Percentiles rank a stretch among this genome's conserved stretches.
These are phyloP conservation scores for Cynopterus brachyotis DNA, from an alignment of 2,113 vertebrate genomes.

Conservation along the genomic window DNA sequence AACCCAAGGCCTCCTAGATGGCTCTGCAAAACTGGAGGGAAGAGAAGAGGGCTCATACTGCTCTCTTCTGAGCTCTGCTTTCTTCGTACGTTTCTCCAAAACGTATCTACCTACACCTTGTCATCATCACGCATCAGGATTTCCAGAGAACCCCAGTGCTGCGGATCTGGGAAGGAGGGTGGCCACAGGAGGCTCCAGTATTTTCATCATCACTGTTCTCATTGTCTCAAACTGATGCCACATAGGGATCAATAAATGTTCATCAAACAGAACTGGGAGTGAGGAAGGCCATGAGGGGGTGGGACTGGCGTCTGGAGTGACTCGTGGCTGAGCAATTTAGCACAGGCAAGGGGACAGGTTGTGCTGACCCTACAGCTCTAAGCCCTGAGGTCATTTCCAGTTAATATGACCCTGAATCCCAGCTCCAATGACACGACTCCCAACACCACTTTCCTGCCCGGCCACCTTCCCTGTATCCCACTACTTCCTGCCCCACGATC, in stretches of 20 bases:
- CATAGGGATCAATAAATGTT: not conserved
- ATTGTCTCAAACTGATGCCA: not conserved
- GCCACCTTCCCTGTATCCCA: not conserved
- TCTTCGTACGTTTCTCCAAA: not conserved
- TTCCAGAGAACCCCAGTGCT: not conserved
- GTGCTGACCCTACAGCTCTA: not conserved
- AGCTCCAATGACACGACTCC: not conserved
- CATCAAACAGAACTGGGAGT: not conserved
- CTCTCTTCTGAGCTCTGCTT: too few species aligned
- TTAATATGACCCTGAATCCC: not conserved
- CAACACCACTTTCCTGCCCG: not conserved
- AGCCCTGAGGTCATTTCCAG: not conserved
- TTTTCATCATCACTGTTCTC: not conserved
- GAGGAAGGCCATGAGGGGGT: fast-evolving
- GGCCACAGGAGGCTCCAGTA: fast-evolving
- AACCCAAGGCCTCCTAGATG: not conserved
- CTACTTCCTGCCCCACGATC: not conserved
- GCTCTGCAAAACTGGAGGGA: not conserved
- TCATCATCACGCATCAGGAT: not conserved
- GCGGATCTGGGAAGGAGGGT: not conserved
- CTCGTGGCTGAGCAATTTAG: fast-evolving
- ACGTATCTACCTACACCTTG: not conserved
- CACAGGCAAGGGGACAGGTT: not conserved
- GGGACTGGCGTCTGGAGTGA: not conserved
- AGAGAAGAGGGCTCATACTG: not conserved